phyloP scores from a whole-genome alignment of 2,797 vertebrate genomes.

The Pseudocheirus occidentalis region DNA sequence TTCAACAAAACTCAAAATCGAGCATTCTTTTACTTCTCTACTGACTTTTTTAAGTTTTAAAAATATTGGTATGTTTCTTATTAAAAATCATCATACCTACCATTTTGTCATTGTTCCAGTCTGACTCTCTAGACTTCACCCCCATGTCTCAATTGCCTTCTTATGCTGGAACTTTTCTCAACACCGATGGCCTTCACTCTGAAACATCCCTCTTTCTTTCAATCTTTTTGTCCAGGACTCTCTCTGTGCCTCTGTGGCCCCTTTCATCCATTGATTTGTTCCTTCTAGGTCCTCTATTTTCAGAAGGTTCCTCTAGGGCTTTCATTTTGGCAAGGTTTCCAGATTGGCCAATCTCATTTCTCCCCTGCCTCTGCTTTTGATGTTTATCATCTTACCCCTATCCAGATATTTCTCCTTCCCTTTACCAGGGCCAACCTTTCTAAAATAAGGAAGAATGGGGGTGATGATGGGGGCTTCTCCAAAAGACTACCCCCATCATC shows the following conservation, averaged over 20 bases:
- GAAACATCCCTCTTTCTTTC: neutral
- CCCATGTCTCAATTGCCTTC: neutral
- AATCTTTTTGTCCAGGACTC: neutral
- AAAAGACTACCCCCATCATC: neutral
- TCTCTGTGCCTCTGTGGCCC: neutral
- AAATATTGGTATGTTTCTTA: neutral
- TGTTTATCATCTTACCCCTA: neutral
- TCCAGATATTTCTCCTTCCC: neutral
- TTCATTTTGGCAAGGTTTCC: neutral
- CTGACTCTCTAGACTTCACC: neutral
- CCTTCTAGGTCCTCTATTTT: neutral
- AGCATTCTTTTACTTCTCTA: neutral
- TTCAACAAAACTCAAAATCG: neutral
- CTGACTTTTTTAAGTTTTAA: neutral
- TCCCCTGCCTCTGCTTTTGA: neutral
- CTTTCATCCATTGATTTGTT: neutral
- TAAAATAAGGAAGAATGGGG: too few relatives aligned
- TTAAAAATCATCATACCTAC: neutral
- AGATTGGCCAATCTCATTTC: neutral
- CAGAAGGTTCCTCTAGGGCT: neutral
- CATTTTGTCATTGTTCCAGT: neutral
- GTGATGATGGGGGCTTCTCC: neutral
- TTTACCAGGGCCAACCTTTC: neutral
- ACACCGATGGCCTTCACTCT: neutral
- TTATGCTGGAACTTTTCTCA: neutral